Percentiles rank a stretch among this genome's conserved stretches.
phyloP scores from a whole-genome alignment of 2,113 vertebrate species.

The Cichladusa arquata region DNA sequence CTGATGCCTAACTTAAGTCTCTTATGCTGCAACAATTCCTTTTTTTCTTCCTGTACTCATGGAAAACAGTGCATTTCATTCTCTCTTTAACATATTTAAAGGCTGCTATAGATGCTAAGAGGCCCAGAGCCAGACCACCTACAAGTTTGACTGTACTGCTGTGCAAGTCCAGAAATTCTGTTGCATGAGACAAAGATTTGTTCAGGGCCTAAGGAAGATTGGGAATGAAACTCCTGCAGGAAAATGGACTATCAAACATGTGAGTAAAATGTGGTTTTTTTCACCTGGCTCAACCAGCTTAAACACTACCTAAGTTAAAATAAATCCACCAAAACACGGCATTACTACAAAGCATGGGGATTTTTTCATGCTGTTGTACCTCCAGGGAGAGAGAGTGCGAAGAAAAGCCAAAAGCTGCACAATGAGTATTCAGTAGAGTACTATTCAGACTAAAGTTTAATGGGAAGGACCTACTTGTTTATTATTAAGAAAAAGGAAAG shows the following conservation, averaged over 20 bases:
- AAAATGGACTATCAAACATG: background rate
- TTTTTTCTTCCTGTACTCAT: background rate
- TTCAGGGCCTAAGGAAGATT: background rate
- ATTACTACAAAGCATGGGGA: background rate
- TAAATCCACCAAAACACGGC: background rate
- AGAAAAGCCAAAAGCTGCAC: background rate
- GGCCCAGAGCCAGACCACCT: background rate
- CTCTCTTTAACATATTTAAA: background rate
- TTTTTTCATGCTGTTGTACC: background rate
- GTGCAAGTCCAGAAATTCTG: background rate
- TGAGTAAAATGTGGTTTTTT: background rate
- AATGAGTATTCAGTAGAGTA: background rate
- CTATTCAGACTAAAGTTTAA: background rate
- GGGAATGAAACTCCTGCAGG: background rate
- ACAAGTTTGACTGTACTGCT: background rate
- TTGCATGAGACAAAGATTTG: background rate
- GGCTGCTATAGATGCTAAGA: background rate
- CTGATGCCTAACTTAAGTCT: background rate
- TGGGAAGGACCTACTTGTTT: background rate
- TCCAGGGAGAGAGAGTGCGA: background rate
- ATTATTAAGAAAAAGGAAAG: background rate
- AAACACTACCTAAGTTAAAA: background rate
- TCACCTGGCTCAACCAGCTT: background rate
- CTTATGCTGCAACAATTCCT: background rate
- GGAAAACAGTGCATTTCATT: background rate